Evolutionary conservation across 2,113 vertebrate genomes (phyloP).

Genomic region (Rhynchomys soricoides): DNA sequence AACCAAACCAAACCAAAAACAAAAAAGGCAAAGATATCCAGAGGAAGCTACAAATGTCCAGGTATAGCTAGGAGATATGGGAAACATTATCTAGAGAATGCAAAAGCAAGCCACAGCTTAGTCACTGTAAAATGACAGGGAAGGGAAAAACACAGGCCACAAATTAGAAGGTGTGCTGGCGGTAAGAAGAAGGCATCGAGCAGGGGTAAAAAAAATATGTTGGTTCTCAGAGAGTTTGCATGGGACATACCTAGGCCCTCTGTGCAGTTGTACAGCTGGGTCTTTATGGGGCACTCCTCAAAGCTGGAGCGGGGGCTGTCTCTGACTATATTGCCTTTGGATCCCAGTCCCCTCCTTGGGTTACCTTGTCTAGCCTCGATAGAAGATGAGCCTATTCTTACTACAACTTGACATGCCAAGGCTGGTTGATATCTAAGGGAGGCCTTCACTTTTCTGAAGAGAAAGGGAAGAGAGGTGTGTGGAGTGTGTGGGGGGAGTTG

Average conservation of each 20-base stretch:
- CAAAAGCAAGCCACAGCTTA: background rate
- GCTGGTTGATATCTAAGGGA: background rate
- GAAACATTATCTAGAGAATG: background rate
- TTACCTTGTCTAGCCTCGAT: background rate
- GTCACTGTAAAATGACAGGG: background rate
- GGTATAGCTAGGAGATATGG: background rate
- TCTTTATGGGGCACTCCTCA: background rate
- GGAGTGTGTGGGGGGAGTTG: no score
- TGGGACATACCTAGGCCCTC: background rate
- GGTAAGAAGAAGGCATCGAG: background rate
- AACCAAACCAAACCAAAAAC: no score
- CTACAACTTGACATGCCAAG: background rate
- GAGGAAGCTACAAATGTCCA: background rate
- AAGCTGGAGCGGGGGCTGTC: background rate
- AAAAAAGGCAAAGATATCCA: background rate
- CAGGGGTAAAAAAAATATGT: background rate
- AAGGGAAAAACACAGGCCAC: background rate
- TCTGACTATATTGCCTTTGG: background rate
- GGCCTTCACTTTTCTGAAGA: background rate
- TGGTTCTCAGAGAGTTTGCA: background rate
- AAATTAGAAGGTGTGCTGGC: background rate
- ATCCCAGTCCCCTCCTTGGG: background rate
- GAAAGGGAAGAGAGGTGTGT: background rate
- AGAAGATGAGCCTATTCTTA: no score
- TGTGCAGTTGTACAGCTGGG: background rate